Base-by-base conservation (phyloP, 2,888 invertebrate species). In the Troilus luridus region DNA sequence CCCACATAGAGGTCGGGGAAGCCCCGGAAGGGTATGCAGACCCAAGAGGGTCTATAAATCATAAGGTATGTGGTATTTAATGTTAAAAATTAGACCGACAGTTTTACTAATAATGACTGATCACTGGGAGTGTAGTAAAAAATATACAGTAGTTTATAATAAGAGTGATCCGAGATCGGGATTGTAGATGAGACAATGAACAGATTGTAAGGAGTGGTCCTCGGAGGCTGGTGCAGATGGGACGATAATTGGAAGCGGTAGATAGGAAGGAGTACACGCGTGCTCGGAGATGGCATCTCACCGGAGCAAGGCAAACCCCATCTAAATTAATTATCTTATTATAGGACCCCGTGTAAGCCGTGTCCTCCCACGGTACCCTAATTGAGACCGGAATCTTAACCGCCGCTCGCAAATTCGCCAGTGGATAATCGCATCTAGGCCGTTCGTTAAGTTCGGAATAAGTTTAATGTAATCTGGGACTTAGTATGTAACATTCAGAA, bases 241-340 rank as follows among this genome's bases (percentile, higher is more conserved):
- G n/a, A 81, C 54, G 81, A 81, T 81, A 81, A 81, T 81, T 81
- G 85, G 85, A 12, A 85, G 85, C 85, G 56, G 85, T 54, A 85
- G 85, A 85, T 85, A 85, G 85, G 41, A 41, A n/a, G 41, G 41
- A 41, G 88, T 54, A 62, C 60, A 89, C 89, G 89, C 89, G 89
- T 89, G 89, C 89, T 89, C 62, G 21, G 56, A 60, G 89, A 89
- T 89, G 62, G 89, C 54, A 89, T 89, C 89, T 89, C 27, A 10
- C 54, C 64, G 24, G 54, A 41, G 24, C 54, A 60, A 64, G 64
- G 5, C 62, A 89, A 89, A 27, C 54, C n/a, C 60, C 58, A 64
- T 54, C 64, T 89, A 89, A 89, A 89, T 89, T 89, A 89, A 89
- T 89, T 89, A 89, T 89, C 89, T 89, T 89, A 89, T 89, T 89